These are phyloP conservation scores for Montipora capricornis DNA, from an alignment of 64 coral and sea anemone genomes.

Conservation along the genomic window DNA sequence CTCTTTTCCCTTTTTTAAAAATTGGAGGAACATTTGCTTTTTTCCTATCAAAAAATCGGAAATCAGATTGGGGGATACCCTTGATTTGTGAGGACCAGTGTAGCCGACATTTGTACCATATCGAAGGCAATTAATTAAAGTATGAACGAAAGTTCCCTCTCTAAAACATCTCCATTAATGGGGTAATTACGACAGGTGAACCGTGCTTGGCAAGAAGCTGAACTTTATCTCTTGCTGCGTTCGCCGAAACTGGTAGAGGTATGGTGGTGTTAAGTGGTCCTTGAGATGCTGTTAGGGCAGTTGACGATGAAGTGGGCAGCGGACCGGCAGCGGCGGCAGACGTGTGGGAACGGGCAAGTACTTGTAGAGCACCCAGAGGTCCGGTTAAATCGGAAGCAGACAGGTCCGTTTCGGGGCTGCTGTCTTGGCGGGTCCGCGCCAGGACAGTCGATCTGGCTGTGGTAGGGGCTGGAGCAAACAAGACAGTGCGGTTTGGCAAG, in stretches of 20 bases:
- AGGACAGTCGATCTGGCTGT: not conserved
- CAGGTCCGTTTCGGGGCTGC: not conserved
- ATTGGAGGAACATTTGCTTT: no score
- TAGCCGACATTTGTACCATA: slow-evolving; percentile 2
- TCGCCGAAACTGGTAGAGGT: not conserved
- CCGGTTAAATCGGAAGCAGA: not conserved
- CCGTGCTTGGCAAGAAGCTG: not conserved
- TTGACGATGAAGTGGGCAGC: not conserved
- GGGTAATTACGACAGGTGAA: not conserved
- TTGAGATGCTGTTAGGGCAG: not conserved
- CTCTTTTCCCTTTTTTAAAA: no score
- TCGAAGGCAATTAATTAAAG: not conserved
- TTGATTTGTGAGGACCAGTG: not conserved
- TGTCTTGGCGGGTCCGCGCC: not conserved
- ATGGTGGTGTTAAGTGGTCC: not conserved
- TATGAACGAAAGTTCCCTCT: not conserved
- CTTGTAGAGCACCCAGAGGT: not conserved
- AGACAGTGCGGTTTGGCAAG: not conserved
- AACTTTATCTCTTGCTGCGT: not conserved
- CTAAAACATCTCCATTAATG: not conserved
- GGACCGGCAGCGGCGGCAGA: not conserved
- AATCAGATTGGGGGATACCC: slow-evolving; percentile 11
- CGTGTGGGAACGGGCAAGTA: not conserved
- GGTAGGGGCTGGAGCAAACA: not conserved
- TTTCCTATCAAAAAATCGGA: not conserved